These are phyloP conservation scores for Perithous albicinctus DNA, from an alignment of 2,888 invertebrate genomes.

Conservation along the genomic window DNA sequence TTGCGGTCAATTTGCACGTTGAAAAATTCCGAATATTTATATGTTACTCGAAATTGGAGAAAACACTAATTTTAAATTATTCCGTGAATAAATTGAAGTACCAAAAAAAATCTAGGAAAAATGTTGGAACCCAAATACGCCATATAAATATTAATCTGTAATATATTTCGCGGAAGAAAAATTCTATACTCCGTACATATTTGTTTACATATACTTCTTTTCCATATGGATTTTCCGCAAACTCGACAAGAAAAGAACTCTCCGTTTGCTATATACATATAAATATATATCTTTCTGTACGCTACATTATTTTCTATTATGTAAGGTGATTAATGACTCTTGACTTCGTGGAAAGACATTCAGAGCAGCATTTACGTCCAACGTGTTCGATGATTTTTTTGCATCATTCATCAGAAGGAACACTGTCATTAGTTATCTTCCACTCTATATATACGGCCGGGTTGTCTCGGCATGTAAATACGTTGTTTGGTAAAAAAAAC, in stretches of 20 bases:
- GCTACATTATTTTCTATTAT: neutral
- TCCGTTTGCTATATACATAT: no score
- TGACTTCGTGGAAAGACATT: slow-evolving; percentile 7
- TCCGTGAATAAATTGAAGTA: no score
- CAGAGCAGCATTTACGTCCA: slow-evolving; percentile 27
- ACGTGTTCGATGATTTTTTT: slow-evolving; percentile 24
- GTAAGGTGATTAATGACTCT: slow-evolving; percentile 52
- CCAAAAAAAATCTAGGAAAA: no score
- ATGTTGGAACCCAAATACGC: no score
- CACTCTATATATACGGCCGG: no score
- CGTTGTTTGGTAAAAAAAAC: neutral
- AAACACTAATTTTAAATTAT: no score
- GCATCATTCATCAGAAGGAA: slow-evolving; percentile 16
- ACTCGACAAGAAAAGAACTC: neutral
- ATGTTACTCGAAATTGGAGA: no score
- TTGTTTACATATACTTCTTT: neutral
- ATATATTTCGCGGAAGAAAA: neutral
- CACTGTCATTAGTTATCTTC: neutral
- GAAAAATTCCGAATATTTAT: no score
- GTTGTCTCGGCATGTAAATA: neutral
- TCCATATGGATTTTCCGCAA: neutral
- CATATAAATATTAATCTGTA: no score
- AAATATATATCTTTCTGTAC: neutral
- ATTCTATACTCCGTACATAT: neutral
- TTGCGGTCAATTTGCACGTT: no score